These are phyloP conservation scores for Drosophila mettleri DNA, from an alignment of 2,888 invertebrate genomes.

Conservation along the genomic window DNA sequence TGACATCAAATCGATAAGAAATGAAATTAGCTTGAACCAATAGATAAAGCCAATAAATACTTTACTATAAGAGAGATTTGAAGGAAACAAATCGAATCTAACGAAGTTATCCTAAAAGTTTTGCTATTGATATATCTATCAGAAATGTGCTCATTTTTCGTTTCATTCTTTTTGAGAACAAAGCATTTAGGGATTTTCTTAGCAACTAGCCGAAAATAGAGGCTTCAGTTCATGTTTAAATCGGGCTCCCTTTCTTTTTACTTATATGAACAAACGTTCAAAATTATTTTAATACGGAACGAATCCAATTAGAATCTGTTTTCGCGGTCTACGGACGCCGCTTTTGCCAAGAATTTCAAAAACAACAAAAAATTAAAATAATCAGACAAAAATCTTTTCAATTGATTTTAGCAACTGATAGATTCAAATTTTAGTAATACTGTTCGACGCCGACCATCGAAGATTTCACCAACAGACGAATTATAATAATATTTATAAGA, in stretches of 20 bases:
- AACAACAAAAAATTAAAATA: neutral
- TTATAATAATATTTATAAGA: neutral
- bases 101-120: no score
- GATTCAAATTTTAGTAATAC: constrained; percentile 31
- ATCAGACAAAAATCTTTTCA: constrained; percentile 1
- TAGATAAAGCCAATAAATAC: no score
- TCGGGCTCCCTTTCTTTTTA: constrained; percentile 42
- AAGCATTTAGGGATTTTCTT: constrained; percentile 1
- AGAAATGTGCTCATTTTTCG: no score
- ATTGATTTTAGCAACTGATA: constrained; percentile 6
- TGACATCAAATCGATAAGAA: no score
- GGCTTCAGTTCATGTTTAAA: neutral
- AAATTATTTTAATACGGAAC: constrained; percentile 33
- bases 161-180: constrained; percentile 5
- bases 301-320: constrained; percentile 11
- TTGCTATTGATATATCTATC: no score
- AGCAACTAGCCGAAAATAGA: neutral
- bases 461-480: neutral
- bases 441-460: neutral
- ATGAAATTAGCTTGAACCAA: no score
- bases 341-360: constrained; percentile 3
- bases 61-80: no score
- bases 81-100: no score
- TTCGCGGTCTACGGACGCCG: constrained; percentile 13
- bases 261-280: constrained; percentile 21